phyloP scores from a whole-genome alignment of 2,113 vertebrate genomes.

The Chlamydotis undulata region DNA sequence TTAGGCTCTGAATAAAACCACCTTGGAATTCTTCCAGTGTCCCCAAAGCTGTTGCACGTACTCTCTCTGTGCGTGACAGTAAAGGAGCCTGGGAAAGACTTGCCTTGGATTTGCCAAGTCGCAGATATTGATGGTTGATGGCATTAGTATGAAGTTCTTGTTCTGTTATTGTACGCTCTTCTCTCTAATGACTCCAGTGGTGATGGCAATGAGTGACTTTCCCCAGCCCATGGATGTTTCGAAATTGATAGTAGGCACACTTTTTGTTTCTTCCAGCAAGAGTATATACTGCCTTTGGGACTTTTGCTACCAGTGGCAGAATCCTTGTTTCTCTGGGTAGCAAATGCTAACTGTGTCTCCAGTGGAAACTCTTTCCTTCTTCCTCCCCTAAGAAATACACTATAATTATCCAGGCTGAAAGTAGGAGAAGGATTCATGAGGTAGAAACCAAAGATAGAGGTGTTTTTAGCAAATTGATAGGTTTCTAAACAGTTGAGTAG shows the following conservation, averaged over 20 bases:
- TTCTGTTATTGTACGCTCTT: background rate
- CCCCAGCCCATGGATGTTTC: background rate
- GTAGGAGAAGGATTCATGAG: background rate
- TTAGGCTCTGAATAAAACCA: conserved; percentile 32
- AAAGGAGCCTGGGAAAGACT: background rate
- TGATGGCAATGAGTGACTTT: background rate
- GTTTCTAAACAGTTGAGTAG: conserved; percentile 3
- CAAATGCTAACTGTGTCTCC: background rate
- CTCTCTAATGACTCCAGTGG: background rate
- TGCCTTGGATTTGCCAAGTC: background rate
- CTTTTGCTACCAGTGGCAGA: background rate
- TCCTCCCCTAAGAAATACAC: background rate
- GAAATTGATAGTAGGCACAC: background rate
- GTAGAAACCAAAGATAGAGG: background rate
- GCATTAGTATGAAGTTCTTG: background rate
- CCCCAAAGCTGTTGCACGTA: background rate
- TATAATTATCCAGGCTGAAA: background rate
- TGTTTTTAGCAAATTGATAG: background rate
- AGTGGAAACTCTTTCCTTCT: background rate
- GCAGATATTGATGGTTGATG: background rate
- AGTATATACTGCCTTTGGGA: background rate
- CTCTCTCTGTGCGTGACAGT: background rate
- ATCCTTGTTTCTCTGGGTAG: background rate
- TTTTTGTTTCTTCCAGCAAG: background rate
- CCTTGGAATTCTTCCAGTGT: conserved; percentile 24